These are phyloP conservation scores for Harpegnathos saltator DNA, from an alignment of 1,140 invertebrate genomes.

Conservation along the genomic window DNA sequence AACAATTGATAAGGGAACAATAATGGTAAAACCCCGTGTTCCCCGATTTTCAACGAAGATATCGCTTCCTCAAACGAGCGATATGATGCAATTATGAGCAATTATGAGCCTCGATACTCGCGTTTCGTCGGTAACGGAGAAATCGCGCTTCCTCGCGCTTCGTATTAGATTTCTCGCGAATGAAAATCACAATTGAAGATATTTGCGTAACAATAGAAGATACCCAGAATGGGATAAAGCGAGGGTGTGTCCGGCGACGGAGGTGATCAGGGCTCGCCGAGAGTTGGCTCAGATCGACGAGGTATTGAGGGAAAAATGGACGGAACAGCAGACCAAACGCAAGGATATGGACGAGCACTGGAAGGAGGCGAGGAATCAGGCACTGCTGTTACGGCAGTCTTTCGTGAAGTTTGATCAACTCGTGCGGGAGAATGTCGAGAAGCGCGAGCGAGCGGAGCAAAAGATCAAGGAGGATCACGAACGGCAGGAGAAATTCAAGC, in stretches of 20 bases:
- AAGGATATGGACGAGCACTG: slow-evolving; percentile 85
- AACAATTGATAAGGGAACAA: slow-evolving; percentile 13
- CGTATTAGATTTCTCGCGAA: slow-evolving; percentile 2
- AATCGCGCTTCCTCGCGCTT: too few species aligned
- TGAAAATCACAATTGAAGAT: slow-evolving; percentile 14
- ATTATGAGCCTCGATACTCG: too few species aligned
- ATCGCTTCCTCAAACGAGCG: too few species aligned
- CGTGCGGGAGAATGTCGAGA: slow-evolving; percentile 87
- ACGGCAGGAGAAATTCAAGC: slow-evolving; percentile 71
- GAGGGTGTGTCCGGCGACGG: slow-evolving; percentile 85
- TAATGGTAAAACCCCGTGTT: neutral
- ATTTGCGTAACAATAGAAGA: slow-evolving; percentile 82
- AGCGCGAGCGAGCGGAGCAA: slow-evolving; percentile 86
- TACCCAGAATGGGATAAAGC: slow-evolving; percentile 87
- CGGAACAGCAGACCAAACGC: slow-evolving; percentile 81
- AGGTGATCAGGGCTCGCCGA: slow-evolving; percentile 84
- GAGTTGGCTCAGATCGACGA: slow-evolving; percentile 85
- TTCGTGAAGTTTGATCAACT: slow-evolving; percentile 88
- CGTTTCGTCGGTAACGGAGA: too few species aligned
- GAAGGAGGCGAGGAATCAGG: slow-evolving; percentile 85
- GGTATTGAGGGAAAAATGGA: slow-evolving; percentile 82
- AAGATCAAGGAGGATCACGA: slow-evolving; percentile 86
- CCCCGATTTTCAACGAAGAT: neutral
- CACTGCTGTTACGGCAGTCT: slow-evolving; percentile 85
- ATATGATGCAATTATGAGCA: neutral